Evolutionary conservation across 2,797 vertebrate genomes (phyloP).

Genomic region (Harpagifer antarcticus): DNA sequence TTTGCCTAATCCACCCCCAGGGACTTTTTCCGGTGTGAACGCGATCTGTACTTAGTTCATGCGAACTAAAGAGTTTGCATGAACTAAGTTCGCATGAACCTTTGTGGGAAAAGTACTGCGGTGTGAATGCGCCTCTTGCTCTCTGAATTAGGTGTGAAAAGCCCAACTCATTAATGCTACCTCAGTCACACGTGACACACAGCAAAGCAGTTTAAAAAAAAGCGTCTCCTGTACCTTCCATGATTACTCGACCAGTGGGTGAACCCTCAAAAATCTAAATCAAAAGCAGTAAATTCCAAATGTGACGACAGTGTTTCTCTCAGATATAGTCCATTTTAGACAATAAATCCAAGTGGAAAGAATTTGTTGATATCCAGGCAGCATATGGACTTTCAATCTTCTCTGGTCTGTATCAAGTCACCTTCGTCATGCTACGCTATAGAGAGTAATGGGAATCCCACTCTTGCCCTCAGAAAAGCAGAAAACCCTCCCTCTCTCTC

Average conservation of each 20-base stretch:
- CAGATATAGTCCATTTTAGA: constrained; percentile 68
- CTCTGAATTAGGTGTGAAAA: constrained; percentile 80
- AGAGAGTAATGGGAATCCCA: constrained; percentile 87
- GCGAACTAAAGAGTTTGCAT: no score
- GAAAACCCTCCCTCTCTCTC: constrained; percentile 68
- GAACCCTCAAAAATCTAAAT: constrained; percentile 54
- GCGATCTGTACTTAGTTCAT: no score
- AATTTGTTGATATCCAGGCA: constrained; percentile 53
- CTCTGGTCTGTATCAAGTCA: constrained; percentile 72
- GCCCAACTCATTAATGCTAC: constrained; percentile 75
- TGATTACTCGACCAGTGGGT: constrained; percentile 54
- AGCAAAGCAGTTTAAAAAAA: constrained; percentile 13
- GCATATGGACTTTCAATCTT: constrained; percentile 56
- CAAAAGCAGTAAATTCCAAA: constrained; percentile 60
- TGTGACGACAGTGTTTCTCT: constrained; percentile 8
- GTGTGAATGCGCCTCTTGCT: no score
- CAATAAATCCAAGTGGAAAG: constrained; percentile 55
- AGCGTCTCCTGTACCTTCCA: constrained; percentile 79
- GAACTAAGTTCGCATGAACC: no score
- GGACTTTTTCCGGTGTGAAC: no score
- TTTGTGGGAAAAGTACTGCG: no score
- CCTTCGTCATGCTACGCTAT: constrained; percentile 83
- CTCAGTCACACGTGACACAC: constrained; percentile 59
- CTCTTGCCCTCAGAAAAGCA: constrained; percentile 74
- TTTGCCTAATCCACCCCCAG: no score